Percentiles rank a stretch among this genome's conserved stretches.
Evolutionary conservation across 2,888 invertebrate species (phyloP).

Genomic region (Macaria notata): DNA sequence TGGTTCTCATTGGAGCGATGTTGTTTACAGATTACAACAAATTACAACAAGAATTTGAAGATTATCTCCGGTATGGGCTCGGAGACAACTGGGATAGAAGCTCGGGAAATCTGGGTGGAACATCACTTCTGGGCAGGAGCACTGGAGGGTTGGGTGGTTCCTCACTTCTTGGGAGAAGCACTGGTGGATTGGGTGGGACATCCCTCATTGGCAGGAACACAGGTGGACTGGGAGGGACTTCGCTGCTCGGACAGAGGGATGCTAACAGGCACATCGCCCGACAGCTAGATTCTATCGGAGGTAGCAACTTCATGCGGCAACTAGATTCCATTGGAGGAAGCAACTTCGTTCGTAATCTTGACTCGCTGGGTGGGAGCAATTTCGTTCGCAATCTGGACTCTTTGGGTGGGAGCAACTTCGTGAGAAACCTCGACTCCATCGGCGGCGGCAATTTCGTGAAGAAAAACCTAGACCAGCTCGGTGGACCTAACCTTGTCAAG

Average conservation of each 20-base stretch:
- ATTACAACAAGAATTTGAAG: conserved; percentile 57
- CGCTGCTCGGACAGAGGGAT: conserved; percentile 34
- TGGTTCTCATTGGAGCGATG: not conserved
- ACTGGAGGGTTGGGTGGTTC: conserved; percentile 42
- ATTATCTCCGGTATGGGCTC: conserved; percentile 40
- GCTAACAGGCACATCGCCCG: too few species aligned
- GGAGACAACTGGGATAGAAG: conserved; percentile 17
- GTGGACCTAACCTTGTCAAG: conserved; percentile 70
- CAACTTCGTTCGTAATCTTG: conserved; percentile 39
- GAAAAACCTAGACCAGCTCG: conserved; percentile 68
- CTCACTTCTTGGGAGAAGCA: conserved; percentile 35
- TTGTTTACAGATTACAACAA: conserved; percentile 59
- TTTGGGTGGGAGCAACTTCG: conserved; percentile 70
- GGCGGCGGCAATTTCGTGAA: conserved; percentile 71
- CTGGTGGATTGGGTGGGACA: conserved; percentile 42
- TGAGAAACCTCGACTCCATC: conserved; percentile 64
- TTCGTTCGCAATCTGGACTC: conserved; percentile 67
- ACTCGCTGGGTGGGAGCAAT: conserved; percentile 65
- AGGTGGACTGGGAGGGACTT: conserved; percentile 47
- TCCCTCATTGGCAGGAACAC: conserved; percentile 46
- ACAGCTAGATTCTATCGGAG: too few species aligned
- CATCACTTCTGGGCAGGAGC: conserved; percentile 41
- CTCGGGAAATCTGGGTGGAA: conserved; percentile 39
- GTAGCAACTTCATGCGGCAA: too few species aligned
- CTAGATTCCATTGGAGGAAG: conserved; percentile 20